Evolutionary conservation across 2,113 vertebrate genomes (phyloP), one percentile per base, ranked within the genome.

Genomic region (Chitala chitala): DNA sequence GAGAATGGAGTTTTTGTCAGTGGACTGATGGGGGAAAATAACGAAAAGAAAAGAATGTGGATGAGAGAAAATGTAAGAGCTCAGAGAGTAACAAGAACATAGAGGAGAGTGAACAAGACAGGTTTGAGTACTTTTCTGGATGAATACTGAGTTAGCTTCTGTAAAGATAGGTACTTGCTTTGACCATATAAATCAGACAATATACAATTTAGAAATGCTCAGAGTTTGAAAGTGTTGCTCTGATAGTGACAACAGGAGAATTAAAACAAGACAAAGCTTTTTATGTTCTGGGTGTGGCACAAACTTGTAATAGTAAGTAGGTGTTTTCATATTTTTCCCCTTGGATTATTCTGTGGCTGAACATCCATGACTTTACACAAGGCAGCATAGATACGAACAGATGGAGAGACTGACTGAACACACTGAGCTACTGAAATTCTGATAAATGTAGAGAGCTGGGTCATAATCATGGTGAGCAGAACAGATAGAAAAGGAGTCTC

Each of bases 381-480:
- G 20, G 8, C 24, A 8, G 20, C 24, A 44, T 48, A 24, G 24
- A 22, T 10, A 12, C 12, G 10, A 7, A n/a, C n/a, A 46, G 44
- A 48, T 46, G 5, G 2, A 4, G 7, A 69, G 40, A 33, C 29
- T 5, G 42, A 20, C 12, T 31, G 44, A 26, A 40, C 44, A 44
- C 65, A 46, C 36, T 24, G 33, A 58, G 53, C 22, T 72, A 6
- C 10, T 40, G 46, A 36, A 65, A 44, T 61, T 54, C 61, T 54
- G 17, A 44, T 42, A 46, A 26, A 38, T 69, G 17, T 15, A 24
- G 73, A 40, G 54, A 72, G 54, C n/a, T 2, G 15, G 71, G 64
- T 69, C 64, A 75, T 75, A 15, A 24, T 53, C 53, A 75, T 69
- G 64, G 73, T 8, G 38, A n/a, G n/a, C n/a, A n/a, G n/a, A n/a